Evolutionary conservation across 2,113 vertebrate genomes (phyloP).

Genomic region (Dasypus novemcinctus): DNA sequence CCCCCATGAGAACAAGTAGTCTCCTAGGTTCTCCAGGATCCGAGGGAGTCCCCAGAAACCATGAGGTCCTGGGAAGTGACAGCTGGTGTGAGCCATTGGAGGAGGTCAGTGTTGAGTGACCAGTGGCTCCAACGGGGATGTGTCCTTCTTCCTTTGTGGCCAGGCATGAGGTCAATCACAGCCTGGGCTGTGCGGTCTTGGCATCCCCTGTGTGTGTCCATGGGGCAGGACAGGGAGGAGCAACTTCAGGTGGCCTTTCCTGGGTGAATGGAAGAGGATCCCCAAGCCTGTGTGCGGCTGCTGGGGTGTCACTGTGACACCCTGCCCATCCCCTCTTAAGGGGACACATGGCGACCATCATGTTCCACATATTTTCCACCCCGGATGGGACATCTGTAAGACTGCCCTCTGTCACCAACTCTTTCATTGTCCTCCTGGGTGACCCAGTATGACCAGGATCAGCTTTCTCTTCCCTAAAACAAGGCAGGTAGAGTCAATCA

Average conservation of each 20-base stretch:
- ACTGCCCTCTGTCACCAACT: not conserved
- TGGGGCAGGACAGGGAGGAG: not conserved
- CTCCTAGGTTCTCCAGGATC: not conserved
- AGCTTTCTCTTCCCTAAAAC: not conserved
- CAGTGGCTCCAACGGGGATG: not conserved
- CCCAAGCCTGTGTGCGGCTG: not conserved
- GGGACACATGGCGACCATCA: not conserved
- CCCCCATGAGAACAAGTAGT: accelerated
- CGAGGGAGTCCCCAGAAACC: not conserved
- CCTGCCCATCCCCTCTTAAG: not conserved
- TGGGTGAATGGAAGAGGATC: not conserved
- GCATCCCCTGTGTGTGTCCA: too few species aligned
- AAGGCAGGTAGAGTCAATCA: not conserved
- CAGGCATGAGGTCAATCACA: not conserved
- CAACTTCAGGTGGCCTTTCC: not conserved
- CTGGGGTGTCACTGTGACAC: not conserved
- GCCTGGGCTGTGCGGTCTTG: not conserved
- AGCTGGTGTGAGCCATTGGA: not conserved
- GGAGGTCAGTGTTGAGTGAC: not conserved
- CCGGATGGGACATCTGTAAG: not conserved
- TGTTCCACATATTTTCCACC: not conserved
- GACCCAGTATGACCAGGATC: not conserved
- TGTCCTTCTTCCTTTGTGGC: not conserved
- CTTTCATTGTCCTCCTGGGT: not conserved
- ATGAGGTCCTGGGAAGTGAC: not conserved